Conservation (phyloP, 2,888 invertebrate species). For the Adela reaumurella region DNA sequence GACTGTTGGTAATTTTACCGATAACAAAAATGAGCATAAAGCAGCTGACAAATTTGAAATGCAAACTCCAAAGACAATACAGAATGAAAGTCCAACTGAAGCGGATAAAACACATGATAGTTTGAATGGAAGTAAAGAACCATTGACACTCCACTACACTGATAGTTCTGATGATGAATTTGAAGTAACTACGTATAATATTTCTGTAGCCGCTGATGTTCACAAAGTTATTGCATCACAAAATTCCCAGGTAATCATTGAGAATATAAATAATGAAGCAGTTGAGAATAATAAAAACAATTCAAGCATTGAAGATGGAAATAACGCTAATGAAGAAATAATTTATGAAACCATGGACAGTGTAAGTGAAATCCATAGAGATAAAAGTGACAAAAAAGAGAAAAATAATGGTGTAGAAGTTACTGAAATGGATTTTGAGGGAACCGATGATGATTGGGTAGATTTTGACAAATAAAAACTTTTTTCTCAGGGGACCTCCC, state of each 20-base stretch:
- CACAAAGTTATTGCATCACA: too few relatives aligned
- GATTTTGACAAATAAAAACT: too few relatives aligned
- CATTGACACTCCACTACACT: neutral
- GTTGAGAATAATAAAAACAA: slow-evolving; percentile 4
- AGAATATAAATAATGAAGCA: slow-evolving; percentile 5
- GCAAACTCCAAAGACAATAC: too few relatives aligned
- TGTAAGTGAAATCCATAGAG: neutral
- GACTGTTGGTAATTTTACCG: too few relatives aligned
- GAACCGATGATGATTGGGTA: slow-evolving; percentile 3
- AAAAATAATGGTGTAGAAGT: slow-evolving; percentile 1
- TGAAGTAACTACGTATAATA: slow-evolving; percentile 16
- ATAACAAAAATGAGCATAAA: too few relatives aligned
- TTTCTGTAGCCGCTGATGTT: slow-evolving; percentile 18
- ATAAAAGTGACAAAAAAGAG: slow-evolving; percentile 6
- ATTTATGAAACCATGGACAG: neutral
- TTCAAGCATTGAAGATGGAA: slow-evolving; percentile 3
- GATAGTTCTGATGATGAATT: slow-evolving; percentile 21
- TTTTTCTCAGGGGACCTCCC: too few relatives aligned
- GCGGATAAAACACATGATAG: too few relatives aligned
- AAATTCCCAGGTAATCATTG: neutral
- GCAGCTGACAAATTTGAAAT: too few relatives aligned
- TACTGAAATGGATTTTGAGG: slow-evolving; percentile 2
- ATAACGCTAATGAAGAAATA: slow-evolving; percentile 3
- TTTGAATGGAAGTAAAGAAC: neutral
- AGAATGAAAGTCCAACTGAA: too few relatives aligned